Conservation (phyloP, 1,140 invertebrate species). For the Akabosia matsudoensis region DNA sequence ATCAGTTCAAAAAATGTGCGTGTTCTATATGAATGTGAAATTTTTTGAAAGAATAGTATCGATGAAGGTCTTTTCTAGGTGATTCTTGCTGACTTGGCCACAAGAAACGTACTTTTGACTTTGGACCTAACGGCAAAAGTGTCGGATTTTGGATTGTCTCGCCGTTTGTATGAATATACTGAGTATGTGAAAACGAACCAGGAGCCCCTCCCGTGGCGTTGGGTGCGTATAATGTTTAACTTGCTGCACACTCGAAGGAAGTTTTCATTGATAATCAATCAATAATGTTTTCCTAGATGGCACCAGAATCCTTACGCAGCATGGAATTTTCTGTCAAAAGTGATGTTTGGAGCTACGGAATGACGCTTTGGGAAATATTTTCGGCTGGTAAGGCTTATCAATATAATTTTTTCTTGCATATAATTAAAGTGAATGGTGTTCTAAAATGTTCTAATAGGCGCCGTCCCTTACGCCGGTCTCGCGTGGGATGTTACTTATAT, state of each 20-base stretch:
- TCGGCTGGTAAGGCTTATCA: background rate
- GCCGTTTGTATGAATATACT: slow-evolving; percentile 14
- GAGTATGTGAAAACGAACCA: slow-evolving; percentile 27
- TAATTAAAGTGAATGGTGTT: no score
- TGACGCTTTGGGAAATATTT: slow-evolving; percentile 7
- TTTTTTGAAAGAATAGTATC: background rate
- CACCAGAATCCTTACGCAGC: background rate
- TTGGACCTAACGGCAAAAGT: background rate
- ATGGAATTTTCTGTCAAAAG: background rate
- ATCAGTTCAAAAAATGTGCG: slow-evolving; percentile 25
- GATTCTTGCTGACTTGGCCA: background rate
- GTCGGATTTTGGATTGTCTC: background rate
- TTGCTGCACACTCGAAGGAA: background rate
- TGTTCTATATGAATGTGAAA: background rate
- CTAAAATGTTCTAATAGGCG: background rate
- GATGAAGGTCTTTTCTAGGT: background rate
- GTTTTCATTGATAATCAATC: background rate
- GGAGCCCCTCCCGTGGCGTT: slow-evolving; percentile 24
- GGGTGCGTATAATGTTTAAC: no score
- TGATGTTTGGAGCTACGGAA: background rate
- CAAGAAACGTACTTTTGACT: slow-evolving; percentile 12
- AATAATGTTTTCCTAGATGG: no score
- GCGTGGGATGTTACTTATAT: background rate
- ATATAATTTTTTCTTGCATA: background rate
- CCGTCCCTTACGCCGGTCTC: background rate